These are phyloP conservation scores for Esperia sulphurella DNA, from an alignment of 2,888 invertebrate genomes.

Conservation along the genomic window DNA sequence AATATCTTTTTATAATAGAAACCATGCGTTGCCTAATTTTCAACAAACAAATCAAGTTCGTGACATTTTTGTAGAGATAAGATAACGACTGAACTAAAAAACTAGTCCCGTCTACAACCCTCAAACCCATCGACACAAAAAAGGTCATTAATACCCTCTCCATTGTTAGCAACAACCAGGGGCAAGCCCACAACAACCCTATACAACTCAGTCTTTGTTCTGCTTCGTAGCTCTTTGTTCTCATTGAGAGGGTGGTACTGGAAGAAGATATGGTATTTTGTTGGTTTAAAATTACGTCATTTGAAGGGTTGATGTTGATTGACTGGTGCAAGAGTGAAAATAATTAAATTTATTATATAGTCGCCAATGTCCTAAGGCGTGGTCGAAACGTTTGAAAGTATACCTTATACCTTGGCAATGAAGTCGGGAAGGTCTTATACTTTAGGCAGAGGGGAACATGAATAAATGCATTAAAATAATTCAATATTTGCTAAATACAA, in stretches of 20 bases:
- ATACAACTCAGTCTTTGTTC: constrained; percentile 2
- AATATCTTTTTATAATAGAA: too few species aligned
- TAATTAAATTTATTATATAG: too few species aligned
- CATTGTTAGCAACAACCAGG: constrained; percentile 7
- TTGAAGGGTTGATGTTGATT: background rate
- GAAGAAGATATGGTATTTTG: background rate
- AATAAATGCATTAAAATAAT: too few species aligned
- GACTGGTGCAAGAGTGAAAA: too few species aligned
- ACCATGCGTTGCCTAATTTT: too few species aligned
- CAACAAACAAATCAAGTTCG: background rate
- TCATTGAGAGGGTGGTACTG: background rate
- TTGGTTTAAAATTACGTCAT: background rate
- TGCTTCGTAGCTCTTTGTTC: background rate
- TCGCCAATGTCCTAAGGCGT: too few species aligned
- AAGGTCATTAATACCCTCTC: constrained; percentile 21
- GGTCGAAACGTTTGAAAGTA: too few species aligned
- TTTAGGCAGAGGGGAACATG: too few species aligned
- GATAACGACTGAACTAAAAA: background rate
- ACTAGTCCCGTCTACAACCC: background rate
- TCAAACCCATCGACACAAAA: constrained; percentile 5
- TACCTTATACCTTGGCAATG: too few species aligned
- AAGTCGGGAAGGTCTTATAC: too few species aligned
- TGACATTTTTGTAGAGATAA: background rate
- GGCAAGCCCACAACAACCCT: constrained; percentile 16
- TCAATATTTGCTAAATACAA: too few species aligned